Conservation (phyloP, 2,113 vertebrate species). For the Myotis lucifugus region DNA sequence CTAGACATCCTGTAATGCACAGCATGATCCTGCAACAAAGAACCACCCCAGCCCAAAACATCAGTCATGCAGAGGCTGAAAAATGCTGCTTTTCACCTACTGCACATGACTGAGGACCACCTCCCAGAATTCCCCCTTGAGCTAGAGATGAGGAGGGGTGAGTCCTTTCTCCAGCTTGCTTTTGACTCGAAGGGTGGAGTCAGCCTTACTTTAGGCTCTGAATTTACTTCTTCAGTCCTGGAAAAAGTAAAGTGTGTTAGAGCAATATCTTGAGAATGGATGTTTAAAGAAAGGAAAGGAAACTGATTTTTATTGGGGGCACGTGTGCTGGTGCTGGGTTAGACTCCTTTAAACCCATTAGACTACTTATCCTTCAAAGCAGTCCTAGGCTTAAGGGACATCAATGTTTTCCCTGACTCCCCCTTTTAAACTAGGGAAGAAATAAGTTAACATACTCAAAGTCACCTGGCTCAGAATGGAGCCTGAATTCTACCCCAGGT, state of each 20-base stretch:
- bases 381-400: not conserved
- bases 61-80: not conserved
- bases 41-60: not conserved
- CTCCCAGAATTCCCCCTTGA: not conserved
- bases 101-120: accelerated
- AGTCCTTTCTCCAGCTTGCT: not conserved
- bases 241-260: not conserved
- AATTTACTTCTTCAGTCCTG: not conserved
- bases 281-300: not conserved
- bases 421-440: not conserved
- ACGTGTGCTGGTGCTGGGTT: accelerated
- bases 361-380: not conserved
- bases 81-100: not conserved
- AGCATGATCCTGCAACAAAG: not conserved
- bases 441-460: not conserved
- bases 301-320: not conserved
- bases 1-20: not conserved
- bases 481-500: not conserved
- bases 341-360: not conserved
- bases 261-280: not conserved
- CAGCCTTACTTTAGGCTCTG: not conserved
- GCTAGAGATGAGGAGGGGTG: not conserved
- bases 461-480: not conserved
- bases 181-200: not conserved
- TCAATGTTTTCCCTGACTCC: too few species aligned